Base-by-base conservation (phyloP, 2,113 vertebrate species). In the Vimba vimba region DNA sequence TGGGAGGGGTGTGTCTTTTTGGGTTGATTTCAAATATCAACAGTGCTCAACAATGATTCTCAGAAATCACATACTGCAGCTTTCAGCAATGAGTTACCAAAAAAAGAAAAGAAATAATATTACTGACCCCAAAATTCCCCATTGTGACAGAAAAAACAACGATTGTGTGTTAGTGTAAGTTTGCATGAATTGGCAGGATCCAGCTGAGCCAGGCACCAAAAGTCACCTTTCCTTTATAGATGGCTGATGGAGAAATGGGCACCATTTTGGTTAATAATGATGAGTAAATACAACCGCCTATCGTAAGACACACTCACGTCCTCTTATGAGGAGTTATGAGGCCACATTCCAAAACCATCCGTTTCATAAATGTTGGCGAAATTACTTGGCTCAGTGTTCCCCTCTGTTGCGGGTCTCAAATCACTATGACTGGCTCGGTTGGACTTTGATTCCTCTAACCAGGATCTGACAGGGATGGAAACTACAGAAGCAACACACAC, bases 401-500 rank as follows among this genome's bases (percentile, higher is more conserved):
- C 62, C 36, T 82, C 79, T 30, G 79, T 50, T 30, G 39, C 10
- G 4, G 25, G 79, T 64, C 77, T 79, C 55, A 84, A 89, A 86
- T 36, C 76, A 77, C 77, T 85, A 87, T 64, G 81, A 89, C 90
- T 90, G 85, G n/a, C 84, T 85, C 19, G 4, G 19, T 59, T 1
- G 0, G 86, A 87, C 88, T 87, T 88, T 82, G 59, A 85, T 89
- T 87, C 85, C 36, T 62, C 45, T 39, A 84, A 82, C 74, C 73
- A 27, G 10, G n/a, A 83, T 82, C 73, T 73, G 50, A 86, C 45
- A 52, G 57, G 62, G 43, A 66, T 71, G 39, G 36, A 88, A 95
- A 94, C 93, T 94, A 94, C 91, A 94, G 92, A 90, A 92, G 95
- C 94, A 95, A 89, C 89, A 82, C 82, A 89, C 89, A 83, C 82